Conservation (phyloP, 2,113 vertebrate species). For the Scartelaos histophorus region DNA sequence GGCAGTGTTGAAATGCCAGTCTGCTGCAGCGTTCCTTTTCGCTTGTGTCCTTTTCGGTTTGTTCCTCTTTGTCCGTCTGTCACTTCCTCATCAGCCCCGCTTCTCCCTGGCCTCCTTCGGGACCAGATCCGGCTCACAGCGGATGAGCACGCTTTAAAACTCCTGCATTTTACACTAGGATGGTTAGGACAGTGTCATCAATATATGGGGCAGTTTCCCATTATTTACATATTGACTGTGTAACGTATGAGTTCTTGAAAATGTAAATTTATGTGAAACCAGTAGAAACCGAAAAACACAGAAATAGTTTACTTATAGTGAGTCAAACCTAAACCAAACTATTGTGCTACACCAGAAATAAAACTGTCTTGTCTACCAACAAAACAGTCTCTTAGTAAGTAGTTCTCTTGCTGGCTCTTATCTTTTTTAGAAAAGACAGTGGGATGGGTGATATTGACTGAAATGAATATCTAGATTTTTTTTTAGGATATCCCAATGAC, state of each 20-base stretch:
- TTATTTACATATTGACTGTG: background rate
- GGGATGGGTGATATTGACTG: too few species aligned
- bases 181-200: background rate
- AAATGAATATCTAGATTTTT: too few species aligned
- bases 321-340: too few species aligned
- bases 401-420: too few species aligned
- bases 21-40: conserved; percentile 26
- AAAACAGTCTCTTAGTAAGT: too few species aligned
- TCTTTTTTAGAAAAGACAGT: too few species aligned
- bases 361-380: too few species aligned
- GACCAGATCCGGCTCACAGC: conserved; percentile 8
- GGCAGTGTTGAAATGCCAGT: conserved; percentile 32
- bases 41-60: conserved; percentile 46
- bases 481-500: background rate
- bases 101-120: conserved; percentile 22
- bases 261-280: background rate
- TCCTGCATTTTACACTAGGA: conserved; percentile 16
- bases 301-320: too few species aligned
- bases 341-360: too few species aligned
- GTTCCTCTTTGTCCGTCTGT: conserved; percentile 36
- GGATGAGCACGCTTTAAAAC: background rate
- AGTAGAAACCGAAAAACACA: too few species aligned
- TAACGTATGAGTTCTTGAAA: background rate
- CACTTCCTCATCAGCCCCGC: conserved; percentile 23
- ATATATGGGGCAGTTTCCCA: conserved; percentile 8